A percentile compares a stretch with the other conserved stretches of the same genome.
phyloP scores from a whole-genome alignment of 2,888 invertebrate species.

The Arrhopalites spinosus region DNA sequence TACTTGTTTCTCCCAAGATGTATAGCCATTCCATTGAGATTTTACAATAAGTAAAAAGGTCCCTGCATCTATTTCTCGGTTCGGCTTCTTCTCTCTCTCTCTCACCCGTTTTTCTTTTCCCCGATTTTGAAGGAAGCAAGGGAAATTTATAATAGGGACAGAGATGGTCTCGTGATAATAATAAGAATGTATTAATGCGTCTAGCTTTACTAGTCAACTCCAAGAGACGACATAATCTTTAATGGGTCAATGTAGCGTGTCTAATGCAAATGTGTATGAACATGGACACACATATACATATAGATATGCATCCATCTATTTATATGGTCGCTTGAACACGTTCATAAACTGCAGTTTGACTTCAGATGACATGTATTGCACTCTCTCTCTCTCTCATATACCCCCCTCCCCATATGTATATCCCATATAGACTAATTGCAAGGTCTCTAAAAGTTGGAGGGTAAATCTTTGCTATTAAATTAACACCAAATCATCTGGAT shows the following conservation, averaged over 20 bases:
- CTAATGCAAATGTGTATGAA: slow-evolving; percentile 43
- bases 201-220: slow-evolving; percentile 17
- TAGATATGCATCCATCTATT: background rate
- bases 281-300: slow-evolving; percentile 10
- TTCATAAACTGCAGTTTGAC: slow-evolving; percentile 22
- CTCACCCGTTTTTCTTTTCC: slow-evolving; percentile 3
- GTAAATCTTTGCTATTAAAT: no score
- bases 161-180: slow-evolving; percentile 34
- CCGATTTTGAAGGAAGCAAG: slow-evolving; percentile 21
- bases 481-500: no score
- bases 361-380: slow-evolving; percentile 7
- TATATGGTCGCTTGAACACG: background rate
- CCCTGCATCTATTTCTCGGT: slow-evolving; percentile 31
- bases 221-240: slow-evolving; percentile 38
- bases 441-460: no score
- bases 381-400: background rate
- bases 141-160: slow-evolving; percentile 21
- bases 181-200: slow-evolving; percentile 37
- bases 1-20: background rate
- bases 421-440: no score
- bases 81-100: slow-evolving; percentile 26
- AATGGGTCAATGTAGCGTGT: slow-evolving; percentile 52
- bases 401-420: no score
- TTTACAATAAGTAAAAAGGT: background rate
- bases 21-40: background rate